phyloP scores from a whole-genome alignment of 2,888 invertebrate genomes.

The Lysandra coridon region DNA sequence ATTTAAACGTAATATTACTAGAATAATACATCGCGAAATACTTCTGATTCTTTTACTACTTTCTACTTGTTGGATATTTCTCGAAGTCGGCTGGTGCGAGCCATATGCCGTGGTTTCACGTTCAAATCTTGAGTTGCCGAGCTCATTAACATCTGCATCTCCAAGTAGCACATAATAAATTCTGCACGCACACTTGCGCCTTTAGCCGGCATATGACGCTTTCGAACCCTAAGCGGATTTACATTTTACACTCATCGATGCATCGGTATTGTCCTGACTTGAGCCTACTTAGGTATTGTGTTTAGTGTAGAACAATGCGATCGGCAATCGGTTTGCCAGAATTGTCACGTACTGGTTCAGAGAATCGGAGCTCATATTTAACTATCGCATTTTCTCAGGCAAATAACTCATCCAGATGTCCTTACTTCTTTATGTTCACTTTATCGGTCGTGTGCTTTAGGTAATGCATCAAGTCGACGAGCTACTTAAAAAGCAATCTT shows the following conservation, averaged over 20 bases:
- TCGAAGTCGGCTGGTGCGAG: constrained; percentile 8
- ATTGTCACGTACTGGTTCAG: constrained; percentile 38
- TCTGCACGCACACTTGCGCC: constrained; percentile 62
- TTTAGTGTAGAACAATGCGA: constrained; percentile 24
- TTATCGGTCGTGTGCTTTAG: constrained; percentile 76
- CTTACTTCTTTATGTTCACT: constrained; percentile 78
- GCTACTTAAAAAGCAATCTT: constrained; percentile 41
- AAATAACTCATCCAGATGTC: constrained; percentile 3
- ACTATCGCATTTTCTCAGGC: not conserved
- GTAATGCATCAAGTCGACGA: constrained; percentile 61
- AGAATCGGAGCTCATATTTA: constrained; percentile 35
- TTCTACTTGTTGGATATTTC: constrained; percentile 2
- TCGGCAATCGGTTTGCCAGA: constrained; percentile 9
- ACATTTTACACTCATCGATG: constrained; percentile 61
- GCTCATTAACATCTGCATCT: constrained; percentile 67
- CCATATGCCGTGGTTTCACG: constrained; percentile 15
- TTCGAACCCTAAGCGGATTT: constrained; percentile 60
- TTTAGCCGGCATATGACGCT: constrained; percentile 47
- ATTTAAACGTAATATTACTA: not conserved
- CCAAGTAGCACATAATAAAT: constrained; percentile 60
- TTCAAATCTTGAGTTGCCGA: constrained; percentile 40
- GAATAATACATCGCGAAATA: not conserved
- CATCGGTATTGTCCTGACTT: constrained; percentile 36
- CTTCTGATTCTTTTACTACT: not conserved
- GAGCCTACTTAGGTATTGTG: not conserved